These are phyloP conservation scores for Chaetodon auriga DNA, from an alignment of 2,113 vertebrate species.

Conservation along the genomic window DNA sequence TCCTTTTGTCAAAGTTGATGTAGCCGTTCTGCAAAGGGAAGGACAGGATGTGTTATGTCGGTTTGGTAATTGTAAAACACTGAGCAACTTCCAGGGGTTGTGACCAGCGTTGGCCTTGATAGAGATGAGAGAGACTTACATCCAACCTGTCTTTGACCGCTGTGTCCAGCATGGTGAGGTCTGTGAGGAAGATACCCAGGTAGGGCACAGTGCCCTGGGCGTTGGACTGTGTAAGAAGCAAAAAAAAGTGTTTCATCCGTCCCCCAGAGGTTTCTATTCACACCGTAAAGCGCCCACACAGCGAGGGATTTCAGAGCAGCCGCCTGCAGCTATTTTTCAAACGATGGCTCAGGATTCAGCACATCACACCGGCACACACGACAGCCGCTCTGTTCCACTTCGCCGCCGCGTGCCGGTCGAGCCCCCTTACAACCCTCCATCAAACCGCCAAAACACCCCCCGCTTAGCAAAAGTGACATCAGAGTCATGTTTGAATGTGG, in stretches of 20 bases:
- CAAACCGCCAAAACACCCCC: slow-evolving; percentile 28
- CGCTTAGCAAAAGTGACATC: slow-evolving; percentile 19
- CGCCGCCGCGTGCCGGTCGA: slow-evolving; percentile 42
- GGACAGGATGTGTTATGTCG: slow-evolving; percentile 22
- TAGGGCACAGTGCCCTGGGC: slow-evolving; percentile 89
- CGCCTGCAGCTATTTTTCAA: slow-evolving; percentile 66
- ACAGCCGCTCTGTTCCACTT: slow-evolving; percentile 41
- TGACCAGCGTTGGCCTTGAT: slow-evolving; percentile 1
- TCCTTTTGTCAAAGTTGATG: slow-evolving; percentile 94
- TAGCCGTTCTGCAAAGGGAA: slow-evolving; percentile 88
- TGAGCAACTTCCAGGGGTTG: neutral
- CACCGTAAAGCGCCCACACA: slow-evolving; percentile 45
- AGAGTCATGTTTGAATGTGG: slow-evolving; percentile 15
- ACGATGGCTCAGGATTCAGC: slow-evolving; percentile 47
- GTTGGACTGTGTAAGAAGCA: slow-evolving; percentile 56
- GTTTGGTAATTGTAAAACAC: slow-evolving; percentile 14
- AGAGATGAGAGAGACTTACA: slow-evolving; percentile 77
- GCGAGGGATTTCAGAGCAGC: slow-evolving; percentile 55
- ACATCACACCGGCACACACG: slow-evolving; percentile 42
- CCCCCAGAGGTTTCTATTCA: slow-evolving; percentile 22
- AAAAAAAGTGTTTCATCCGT: slow-evolving; percentile 18
- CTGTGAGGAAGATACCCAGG: slow-evolving; percentile 92
- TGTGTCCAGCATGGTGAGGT: slow-evolving; percentile 92
- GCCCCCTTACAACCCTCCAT: slow-evolving; percentile 38
- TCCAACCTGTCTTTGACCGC: slow-evolving; percentile 91